Conservation (phyloP, 2,113 vertebrate genomes). For the Eidolon helvum region DNA sequence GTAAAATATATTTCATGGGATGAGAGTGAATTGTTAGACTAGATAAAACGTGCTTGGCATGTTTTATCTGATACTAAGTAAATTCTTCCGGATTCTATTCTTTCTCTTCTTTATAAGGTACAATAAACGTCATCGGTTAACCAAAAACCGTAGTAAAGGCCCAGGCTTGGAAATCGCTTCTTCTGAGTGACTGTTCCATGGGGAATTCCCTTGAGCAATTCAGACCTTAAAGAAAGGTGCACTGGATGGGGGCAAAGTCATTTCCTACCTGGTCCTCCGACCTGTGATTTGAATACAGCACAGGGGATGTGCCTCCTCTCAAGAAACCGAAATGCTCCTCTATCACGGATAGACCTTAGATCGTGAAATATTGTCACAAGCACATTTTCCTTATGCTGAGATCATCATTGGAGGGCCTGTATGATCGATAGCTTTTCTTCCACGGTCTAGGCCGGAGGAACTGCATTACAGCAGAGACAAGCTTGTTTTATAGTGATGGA, state of each 20-base stretch:
- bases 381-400: background rate
- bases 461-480: background rate
- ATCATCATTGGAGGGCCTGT: background rate
- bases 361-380: background rate
- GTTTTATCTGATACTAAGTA: background rate
- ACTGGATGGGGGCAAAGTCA: background rate
- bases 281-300: background rate
- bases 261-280: background rate
- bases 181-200: background rate
- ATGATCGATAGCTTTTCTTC: background rate
- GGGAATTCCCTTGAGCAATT: background rate
- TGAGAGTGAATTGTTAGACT: background rate
- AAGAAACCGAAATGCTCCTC: background rate
- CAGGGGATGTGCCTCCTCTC: background rate
- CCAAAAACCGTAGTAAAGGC: background rate
- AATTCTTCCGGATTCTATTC: background rate
- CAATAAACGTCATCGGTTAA: background rate
- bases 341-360: background rate
- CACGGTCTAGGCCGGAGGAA: background rate
- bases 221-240: background rate
- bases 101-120: background rate
- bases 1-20: background rate
- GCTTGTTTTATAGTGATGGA: background rate
- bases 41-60: background rate
- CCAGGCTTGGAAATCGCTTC: background rate